Percentiles rank a stretch among this genome's conserved stretches.
phyloP scores from a whole-genome alignment of 2,797 vertebrate species.

The Trachurus trachurus region DNA sequence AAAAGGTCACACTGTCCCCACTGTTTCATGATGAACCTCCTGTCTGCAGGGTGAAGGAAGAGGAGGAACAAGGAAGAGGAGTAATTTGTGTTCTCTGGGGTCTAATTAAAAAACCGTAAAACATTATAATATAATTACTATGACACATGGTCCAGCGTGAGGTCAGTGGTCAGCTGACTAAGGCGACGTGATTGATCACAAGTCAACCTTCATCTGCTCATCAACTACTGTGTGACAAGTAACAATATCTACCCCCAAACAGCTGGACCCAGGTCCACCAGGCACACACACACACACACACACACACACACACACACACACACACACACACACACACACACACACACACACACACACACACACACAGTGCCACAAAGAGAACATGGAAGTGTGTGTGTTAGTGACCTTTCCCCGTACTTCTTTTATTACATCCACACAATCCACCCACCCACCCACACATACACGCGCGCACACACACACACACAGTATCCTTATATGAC shows the following conservation, averaged over 20 bases:
- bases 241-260: no score
- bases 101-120: neutral
- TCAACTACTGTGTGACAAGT: no score
- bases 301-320: neutral
- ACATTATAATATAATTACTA: no score
- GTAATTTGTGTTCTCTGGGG: neutral
- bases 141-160: no score
- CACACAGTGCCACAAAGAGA: neutral
- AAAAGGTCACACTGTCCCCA: no score
- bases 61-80: no score
- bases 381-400: conserved; percentile 24
- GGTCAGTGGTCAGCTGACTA: no score
- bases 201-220: no score
- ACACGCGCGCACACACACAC: conserved; percentile 14
- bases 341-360: neutral
- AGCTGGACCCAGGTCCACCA: no score
- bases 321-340: conserved; percentile 3
- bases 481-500: conserved; percentile 59
- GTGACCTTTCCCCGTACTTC: conserved; percentile 45
- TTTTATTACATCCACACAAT: conserved; percentile 32
- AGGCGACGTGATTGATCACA: no score
- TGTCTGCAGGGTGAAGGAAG: conserved; percentile 1
- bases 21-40: conserved; percentile 17
- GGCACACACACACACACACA: neutral
- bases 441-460: conserved; percentile 6